Percentiles rank a stretch among this genome's conserved stretches.
Evolutionary conservation across 2,888 invertebrate species (phyloP).

Genomic region (Ischnus inquisitorius): DNA sequence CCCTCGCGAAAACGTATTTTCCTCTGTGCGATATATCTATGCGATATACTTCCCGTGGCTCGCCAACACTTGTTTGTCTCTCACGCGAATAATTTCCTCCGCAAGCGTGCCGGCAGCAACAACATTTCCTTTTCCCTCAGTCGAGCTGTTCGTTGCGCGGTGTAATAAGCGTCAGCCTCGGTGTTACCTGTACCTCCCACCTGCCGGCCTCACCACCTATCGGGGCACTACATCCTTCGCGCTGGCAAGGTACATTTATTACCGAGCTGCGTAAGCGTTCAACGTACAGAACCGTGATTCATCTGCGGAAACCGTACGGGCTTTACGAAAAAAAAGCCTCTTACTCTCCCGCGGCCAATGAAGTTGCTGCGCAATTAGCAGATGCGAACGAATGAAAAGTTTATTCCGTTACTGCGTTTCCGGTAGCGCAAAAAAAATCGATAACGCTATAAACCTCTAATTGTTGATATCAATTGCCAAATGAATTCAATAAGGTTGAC

Average conservation of each 20-base stretch:
- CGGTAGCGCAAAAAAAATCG: too few relatives aligned
- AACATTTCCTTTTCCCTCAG: conserved; percentile 54
- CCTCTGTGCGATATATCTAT: too few relatives aligned
- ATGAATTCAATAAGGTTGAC: too few relatives aligned
- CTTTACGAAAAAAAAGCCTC: not conserved
- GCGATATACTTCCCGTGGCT: not conserved
- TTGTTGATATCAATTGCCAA: not conserved
- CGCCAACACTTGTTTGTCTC: conserved; percentile 52
- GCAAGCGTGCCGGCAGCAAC: conserved; percentile 49
- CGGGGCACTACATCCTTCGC: conserved; percentile 22
- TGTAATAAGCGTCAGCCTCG: conserved; percentile 68
- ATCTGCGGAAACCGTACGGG: conserved; percentile 16
- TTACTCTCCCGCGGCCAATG: too few relatives aligned
- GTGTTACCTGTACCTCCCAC: conserved; percentile 65
- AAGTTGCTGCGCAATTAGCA: too few relatives aligned
- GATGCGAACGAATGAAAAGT: too few relatives aligned
- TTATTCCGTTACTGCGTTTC: too few relatives aligned
- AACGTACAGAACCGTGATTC: conserved; percentile 22
- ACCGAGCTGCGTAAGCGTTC: not conserved
- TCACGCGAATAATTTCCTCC: conserved; percentile 71
- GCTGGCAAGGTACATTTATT: conserved; percentile 20
- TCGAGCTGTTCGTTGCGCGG: conserved; percentile 63
- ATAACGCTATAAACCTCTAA: not conserved
- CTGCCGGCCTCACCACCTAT: conserved; percentile 45
- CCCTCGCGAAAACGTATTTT: too few relatives aligned